Evolutionary conservation across 2,113 vertebrate genomes (phyloP).

Genomic region (Trichechus manatus): DNA sequence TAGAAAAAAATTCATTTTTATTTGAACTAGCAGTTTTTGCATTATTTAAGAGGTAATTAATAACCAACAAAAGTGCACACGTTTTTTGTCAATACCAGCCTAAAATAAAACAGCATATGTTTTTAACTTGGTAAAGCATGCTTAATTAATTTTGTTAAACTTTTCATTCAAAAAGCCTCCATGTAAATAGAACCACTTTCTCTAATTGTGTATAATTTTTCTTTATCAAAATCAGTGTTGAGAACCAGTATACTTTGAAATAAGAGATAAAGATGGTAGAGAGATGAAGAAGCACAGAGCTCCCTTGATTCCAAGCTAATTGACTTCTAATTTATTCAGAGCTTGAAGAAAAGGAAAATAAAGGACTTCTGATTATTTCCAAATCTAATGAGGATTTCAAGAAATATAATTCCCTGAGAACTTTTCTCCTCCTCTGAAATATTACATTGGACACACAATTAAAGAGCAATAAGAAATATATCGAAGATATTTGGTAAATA

Average conservation of each 20-base stretch:
- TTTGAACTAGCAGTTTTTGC: not conserved
- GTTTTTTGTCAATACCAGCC: not conserved
- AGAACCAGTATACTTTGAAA: not conserved
- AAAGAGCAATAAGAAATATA: not conserved
- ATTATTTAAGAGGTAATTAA: not conserved
- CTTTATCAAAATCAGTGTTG: not conserved
- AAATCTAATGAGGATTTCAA: not conserved
- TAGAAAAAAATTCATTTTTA: slow-evolving; percentile 12
- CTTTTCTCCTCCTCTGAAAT: not conserved
- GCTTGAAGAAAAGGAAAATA: not conserved
- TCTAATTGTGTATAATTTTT: not conserved
- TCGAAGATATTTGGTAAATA: not conserved
- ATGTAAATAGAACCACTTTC: not conserved
- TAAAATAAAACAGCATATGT: not conserved
- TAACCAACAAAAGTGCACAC: slow-evolving; percentile 41
- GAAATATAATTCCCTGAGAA: not conserved
- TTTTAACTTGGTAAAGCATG: slow-evolving; percentile 39
- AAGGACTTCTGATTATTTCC: not conserved
- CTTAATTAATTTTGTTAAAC: not conserved
- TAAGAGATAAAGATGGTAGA: not conserved
- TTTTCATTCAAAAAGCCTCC: not conserved
- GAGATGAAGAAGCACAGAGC: not conserved
- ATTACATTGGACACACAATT: not conserved
- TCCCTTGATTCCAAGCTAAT: not conserved
- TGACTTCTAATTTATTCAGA: not conserved